Evolutionary conservation across 2,888 invertebrate species (phyloP).

Genomic region (Netelia fuscicornis): DNA sequence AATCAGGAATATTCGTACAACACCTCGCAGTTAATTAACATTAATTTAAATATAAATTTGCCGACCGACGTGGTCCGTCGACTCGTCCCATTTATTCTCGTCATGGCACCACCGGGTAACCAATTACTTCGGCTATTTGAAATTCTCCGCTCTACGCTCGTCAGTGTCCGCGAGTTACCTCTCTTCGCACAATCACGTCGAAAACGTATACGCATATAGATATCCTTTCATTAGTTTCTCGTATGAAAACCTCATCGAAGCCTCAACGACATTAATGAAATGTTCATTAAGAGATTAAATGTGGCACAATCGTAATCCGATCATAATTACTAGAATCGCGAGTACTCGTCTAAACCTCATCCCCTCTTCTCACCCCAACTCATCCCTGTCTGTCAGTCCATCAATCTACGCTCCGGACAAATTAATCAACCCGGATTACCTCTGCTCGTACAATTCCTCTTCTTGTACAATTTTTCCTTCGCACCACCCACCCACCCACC

Average conservation of each 20-base stretch:
- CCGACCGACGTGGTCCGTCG: background rate
- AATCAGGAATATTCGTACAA: too few species aligned
- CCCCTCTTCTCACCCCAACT: too few species aligned
- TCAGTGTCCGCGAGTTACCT: background rate
- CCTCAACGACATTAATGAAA: conserved; percentile 33
- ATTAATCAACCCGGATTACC: conserved; percentile 25
- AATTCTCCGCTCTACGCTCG: conserved; percentile 12
- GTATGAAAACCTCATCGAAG: conserved; percentile 5
- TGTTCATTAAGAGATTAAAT: conserved; percentile 41
- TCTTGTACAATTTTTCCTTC: too few species aligned
- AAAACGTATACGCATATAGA: too few species aligned
- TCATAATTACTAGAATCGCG: conserved; percentile 18
- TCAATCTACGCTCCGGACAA: conserved; percentile 10
- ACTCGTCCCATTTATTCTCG: conserved; percentile 7
- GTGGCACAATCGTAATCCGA: conserved; percentile 32
- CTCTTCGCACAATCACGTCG: too few species aligned
- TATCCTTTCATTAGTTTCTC: background rate
- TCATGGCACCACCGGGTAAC: conserved; percentile 4
- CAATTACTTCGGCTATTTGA: conserved; percentile 26
- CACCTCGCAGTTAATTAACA: too few species aligned
- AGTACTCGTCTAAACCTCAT: background rate
- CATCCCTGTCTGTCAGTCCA: too few species aligned
- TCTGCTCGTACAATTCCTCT: background rate
- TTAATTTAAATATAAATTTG: too few species aligned
- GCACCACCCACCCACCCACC: too few species aligned